phyloP scores from a whole-genome alignment of 2,888 invertebrate genomes.

The Xanthorhoe spadicearia region DNA sequence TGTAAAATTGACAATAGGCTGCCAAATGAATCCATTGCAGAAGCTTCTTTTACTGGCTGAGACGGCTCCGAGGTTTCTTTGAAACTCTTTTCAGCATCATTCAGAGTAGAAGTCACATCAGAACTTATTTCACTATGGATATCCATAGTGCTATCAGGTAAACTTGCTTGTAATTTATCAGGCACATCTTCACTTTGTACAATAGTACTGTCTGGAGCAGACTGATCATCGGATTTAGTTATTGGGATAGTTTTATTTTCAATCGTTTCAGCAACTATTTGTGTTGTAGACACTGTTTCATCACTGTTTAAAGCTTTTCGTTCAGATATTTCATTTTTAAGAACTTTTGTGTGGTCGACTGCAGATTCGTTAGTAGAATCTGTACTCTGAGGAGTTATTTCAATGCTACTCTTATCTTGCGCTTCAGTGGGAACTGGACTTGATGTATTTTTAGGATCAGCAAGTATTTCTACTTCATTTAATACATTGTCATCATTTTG shows the following conservation, averaged over 20 bases:
- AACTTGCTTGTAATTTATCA: constrained; percentile 47
- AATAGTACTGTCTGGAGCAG: constrained; percentile 72
- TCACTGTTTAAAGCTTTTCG: constrained; percentile 38
- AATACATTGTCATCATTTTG: background rate
- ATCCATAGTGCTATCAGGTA: constrained; percentile 68
- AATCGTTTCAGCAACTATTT: constrained; percentile 36
- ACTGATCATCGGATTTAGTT: constrained; percentile 44
- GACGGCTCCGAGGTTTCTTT: constrained; percentile 47
- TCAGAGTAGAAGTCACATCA: constrained; percentile 51
- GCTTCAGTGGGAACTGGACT: background rate
- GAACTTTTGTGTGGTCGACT: background rate
- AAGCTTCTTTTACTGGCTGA: constrained; percentile 46
- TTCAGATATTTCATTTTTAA: background rate
- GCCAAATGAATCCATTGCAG: constrained; percentile 61
- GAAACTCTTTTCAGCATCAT: constrained; percentile 39
- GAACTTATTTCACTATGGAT: constrained; percentile 58
- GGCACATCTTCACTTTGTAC: constrained; percentile 49
- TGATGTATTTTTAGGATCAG: constrained; percentile 3
- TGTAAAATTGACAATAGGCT: constrained; percentile 71
- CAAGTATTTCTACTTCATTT: constrained; percentile 10
- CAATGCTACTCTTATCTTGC: background rate
- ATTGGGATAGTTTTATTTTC: constrained; percentile 33
- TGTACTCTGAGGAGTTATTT: constrained; percentile 5
- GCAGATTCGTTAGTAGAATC: background rate
- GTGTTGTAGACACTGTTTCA: constrained; percentile 64